Percentiles rank a stretch among this genome's conserved stretches.
phyloP scores from a whole-genome alignment of 35 echinoderm and acorn worm genomes.

The Hemicentrotus pulcherrimus region DNA sequence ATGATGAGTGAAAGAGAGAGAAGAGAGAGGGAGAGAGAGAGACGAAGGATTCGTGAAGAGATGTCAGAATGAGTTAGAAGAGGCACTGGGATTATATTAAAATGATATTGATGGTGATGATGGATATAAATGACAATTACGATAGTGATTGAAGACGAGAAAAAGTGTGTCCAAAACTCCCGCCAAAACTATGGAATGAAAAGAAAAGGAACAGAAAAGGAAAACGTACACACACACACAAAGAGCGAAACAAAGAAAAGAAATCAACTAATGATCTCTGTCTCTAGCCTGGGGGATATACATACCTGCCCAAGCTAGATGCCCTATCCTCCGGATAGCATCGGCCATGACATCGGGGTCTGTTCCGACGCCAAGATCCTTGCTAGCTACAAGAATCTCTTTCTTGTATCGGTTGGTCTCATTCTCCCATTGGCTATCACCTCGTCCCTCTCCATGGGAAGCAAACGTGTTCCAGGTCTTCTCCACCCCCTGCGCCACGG shows the following conservation, averaged over 20 bases:
- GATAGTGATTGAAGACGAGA: neutral
- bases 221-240: too few species aligned
- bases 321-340: conserved; percentile 86
- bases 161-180: neutral
- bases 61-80: too few species aligned
- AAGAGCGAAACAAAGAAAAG: too few species aligned
- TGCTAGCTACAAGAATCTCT: conserved; percentile 76
- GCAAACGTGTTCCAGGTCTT: conserved; percentile 89
- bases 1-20: neutral
- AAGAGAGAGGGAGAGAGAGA: neutral
- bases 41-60: too few species aligned
- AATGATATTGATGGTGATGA: neutral
- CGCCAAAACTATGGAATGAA: neutral
- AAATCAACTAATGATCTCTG: too few species aligned
- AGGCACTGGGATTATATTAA: too few species aligned
- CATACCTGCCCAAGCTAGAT: conserved; percentile 84
- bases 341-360: conserved; percentile 76
- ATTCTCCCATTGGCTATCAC: conserved; percentile 73
- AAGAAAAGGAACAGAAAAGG: too few species aligned
- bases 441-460: conserved; percentile 74
- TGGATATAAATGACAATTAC: neutral
- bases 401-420: conserved; percentile 86
- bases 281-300: neutral
- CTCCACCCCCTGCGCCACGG: conserved; percentile 83
- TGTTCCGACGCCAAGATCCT: conserved; percentile 57